A percentile compares a stretch with the other conserved stretches of the same genome.
Conservation (phyloP, 2,797 vertebrate genomes). For the Anableps anableps region DNA sequence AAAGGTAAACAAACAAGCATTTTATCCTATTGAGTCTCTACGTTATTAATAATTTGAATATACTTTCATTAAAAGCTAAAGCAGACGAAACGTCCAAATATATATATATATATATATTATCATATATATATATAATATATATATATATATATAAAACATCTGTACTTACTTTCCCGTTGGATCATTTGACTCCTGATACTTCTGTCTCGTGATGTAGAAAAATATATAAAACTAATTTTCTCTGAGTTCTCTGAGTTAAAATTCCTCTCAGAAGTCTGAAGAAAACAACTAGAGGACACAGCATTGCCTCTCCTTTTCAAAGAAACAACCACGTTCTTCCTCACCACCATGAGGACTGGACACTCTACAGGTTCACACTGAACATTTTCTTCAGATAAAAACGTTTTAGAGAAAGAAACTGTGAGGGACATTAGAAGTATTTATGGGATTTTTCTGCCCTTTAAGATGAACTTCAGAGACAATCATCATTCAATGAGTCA, state of each 20-base stretch:
- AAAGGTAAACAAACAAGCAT: background rate
- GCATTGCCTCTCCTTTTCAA: background rate
- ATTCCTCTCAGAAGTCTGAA: slow-evolving; percentile 7
- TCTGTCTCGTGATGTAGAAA: slow-evolving; percentile 5
- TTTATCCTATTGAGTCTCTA: background rate
- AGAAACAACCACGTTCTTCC: background rate
- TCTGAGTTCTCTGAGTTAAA: background rate
- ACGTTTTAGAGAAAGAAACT: slow-evolving; percentile 1
- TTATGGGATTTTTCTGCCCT: slow-evolving; percentile 60
- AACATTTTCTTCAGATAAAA: background rate
- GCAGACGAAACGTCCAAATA: background rate
- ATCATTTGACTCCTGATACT: slow-evolving; percentile 13
- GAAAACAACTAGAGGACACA: background rate
- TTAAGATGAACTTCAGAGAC: slow-evolving; percentile 27
- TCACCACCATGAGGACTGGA: background rate
- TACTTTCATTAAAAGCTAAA: background rate
- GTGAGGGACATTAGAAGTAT: slow-evolving; percentile 25
- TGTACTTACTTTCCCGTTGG: slow-evolving; percentile 31
- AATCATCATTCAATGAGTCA: slow-evolving; percentile 49
- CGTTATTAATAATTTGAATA: background rate
- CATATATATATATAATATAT: too few species aligned
- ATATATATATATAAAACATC: background rate
- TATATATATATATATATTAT: too few species aligned
- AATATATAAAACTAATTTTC: background rate
- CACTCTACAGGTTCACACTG: background rate